Evolutionary conservation across 92 coral and sea anemone genomes (phyloP), one percentile per base, ranked within the genome.

Genomic region (Meandrina meandrites): DNA sequence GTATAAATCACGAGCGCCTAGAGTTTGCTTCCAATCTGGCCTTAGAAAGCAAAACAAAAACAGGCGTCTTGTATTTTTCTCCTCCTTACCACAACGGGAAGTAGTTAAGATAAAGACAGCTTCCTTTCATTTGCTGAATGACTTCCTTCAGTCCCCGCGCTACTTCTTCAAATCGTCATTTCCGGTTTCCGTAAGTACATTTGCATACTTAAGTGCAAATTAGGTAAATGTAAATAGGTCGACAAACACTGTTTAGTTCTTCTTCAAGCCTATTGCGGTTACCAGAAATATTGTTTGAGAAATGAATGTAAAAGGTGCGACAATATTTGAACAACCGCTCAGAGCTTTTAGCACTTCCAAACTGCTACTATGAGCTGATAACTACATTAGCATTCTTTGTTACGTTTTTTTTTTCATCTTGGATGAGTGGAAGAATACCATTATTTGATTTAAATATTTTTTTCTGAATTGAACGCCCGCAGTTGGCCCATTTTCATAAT

Each of bases 311-410:
- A 62, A 85, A 76, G 67, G 36, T 47, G 76, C 14, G 47, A 32
- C 88, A 78, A 78, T 76, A 85, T 48, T 76, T 66, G 27, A 15
- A 28, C 62, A 58, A 28, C 56, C 81, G 82, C 4, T 31, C 30
- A 31, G 22, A 1, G 36, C 68, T 76, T 85, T 85, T 77, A 85
- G 53, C 70, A 19, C 18, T 34, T 47, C 76, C 68, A 85, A 85
- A 24, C 67, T 30, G 36, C 14, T 42, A 10, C 42, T 32, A 8
- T 79, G 27, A 22, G 18, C 16, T 10, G 54, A 1, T 37, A 35
- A 71, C 12, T 19, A 28, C 14, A 17, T 16, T n/a, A 2, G 37
- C 73, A 14, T 27, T 68, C 17, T 68, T 68, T 4, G 9, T n/a
- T 16, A 21, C 50, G 0, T 37, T 10, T 21, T 35, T 1, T 18